Evolutionary conservation across 2,888 invertebrate genomes (phyloP).

Genomic region (Dasypogon diadema): DNA sequence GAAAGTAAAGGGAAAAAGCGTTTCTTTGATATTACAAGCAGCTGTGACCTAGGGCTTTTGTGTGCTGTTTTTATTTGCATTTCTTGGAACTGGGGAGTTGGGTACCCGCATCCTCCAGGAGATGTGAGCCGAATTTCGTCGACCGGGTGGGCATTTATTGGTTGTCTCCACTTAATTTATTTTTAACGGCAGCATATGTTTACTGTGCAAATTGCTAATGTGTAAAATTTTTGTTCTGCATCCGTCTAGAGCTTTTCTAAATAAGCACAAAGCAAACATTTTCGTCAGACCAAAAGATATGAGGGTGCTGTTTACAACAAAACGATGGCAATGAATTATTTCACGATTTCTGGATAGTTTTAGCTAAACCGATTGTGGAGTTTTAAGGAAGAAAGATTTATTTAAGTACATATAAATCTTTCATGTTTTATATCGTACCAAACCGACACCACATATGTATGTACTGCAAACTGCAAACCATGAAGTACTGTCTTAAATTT

Average conservation of each 20-base stretch:
- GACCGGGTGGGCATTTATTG: constrained; percentile 33
- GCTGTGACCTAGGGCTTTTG: constrained; percentile 54
- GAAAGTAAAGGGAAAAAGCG: constrained; percentile 53
- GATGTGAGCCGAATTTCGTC: neutral
- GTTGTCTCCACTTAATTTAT: constrained; percentile 48
- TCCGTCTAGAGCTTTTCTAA: neutral
- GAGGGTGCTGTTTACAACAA: constrained; percentile 10
- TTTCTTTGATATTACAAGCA: constrained; percentile 56
- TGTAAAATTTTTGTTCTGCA: constrained; percentile 18
- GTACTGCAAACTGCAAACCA: too few species aligned
- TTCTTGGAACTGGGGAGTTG: constrained; percentile 33
- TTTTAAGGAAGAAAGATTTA: too few species aligned
- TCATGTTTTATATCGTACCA: too few species aligned
- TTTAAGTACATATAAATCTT: too few species aligned
- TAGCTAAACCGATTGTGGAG: too few species aligned
- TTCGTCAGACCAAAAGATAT: constrained; percentile 14
- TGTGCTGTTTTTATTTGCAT: constrained; percentile 49
- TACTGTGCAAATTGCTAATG: constrained; percentile 41
- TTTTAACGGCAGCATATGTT: constrained; percentile 48
- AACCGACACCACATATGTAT: too few species aligned
- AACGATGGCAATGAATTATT: constrained; percentile 32
- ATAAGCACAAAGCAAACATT: neutral
- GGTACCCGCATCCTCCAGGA: constrained; percentile 7
- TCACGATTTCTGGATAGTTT: too few species aligned
- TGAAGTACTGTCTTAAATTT: too few species aligned